Evolutionary conservation across 1,140 invertebrate species (phyloP).

Genomic region (Neodiprion lecontei): DNA sequence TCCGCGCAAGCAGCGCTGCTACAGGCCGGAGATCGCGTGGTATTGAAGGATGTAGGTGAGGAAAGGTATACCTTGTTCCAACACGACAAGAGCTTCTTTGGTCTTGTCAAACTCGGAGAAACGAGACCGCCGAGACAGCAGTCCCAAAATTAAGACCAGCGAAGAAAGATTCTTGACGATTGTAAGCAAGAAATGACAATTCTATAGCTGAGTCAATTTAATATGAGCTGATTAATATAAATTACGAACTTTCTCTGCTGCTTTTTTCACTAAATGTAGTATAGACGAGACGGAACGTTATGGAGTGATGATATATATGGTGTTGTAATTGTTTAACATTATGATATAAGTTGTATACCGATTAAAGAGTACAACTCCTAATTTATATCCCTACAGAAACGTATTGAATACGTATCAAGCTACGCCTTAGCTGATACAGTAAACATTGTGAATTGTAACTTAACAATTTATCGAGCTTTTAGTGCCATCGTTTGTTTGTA

Average conservation of each 20-base stretch:
- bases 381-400: neutral
- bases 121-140: conserved; percentile 9
- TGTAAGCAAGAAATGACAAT: conserved; percentile 11
- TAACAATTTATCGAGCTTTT: neutral
- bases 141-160: conserved; percentile 33
- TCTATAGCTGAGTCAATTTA: neutral
- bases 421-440: neutral
- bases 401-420: neutral
- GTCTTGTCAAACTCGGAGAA: conserved; percentile 76
- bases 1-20: conserved; percentile 73
- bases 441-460: neutral
- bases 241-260: conserved; percentile 16
- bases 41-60: conserved; percentile 71
- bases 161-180: neutral
- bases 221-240: neutral
- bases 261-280: conserved; percentile 7
- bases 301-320: neutral
- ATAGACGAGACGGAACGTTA: neutral
- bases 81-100: conserved; percentile 80
- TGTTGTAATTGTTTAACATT: too few species aligned
- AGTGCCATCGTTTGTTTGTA: neutral
- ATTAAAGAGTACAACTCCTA: neutral
- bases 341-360: too few species aligned
- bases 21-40: conserved; percentile 68
- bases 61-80: conserved; percentile 75